These are phyloP conservation scores for Sylvia atricapilla DNA, from an alignment of 2,113 vertebrate species.

Conservation along the genomic window DNA sequence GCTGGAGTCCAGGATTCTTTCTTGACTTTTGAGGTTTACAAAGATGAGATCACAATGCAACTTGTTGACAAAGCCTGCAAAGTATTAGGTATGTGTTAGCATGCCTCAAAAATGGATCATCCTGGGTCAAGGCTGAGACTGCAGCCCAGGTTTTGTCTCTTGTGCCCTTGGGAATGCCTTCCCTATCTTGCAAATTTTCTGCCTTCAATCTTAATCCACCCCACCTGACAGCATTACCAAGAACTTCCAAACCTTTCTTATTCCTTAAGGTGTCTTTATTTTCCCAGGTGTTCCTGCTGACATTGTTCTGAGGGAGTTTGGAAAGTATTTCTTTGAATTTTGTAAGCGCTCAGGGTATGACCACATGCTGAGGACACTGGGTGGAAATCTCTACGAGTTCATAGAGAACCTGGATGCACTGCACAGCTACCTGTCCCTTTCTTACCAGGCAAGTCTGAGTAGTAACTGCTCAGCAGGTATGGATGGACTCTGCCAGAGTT, in stretches of 20 bases:
- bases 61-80: conserved; percentile 75
- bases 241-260: not conserved
- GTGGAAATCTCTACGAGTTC: conserved; percentile 80
- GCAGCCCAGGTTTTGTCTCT: not conserved
- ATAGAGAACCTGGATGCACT: conserved; percentile 81
- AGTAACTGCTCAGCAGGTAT: not conserved
- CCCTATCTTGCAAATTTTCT: not conserved
- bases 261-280: not conserved
- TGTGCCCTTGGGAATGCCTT: not conserved
- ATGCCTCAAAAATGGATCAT: not conserved
- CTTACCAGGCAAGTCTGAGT: conserved; percentile 74
- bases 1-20: conserved; percentile 75
- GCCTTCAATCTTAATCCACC: not conserved
- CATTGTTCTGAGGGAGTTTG: conserved; percentile 76
- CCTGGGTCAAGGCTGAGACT: not conserved
- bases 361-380: conserved; percentile 81
- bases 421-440: conserved; percentile 80
- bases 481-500: not conserved
- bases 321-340: conserved; percentile 83
- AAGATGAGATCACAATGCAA: conserved; percentile 78
- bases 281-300: conserved; percentile 74
- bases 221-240: not conserved
- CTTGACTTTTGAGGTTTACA: conserved; percentile 78
- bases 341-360: conserved; percentile 82
- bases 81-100: conserved; percentile 69